These are phyloP conservation scores for Laupala kohalensis DNA, from an alignment of 1,140 invertebrate species.

Conservation along the genomic window DNA sequence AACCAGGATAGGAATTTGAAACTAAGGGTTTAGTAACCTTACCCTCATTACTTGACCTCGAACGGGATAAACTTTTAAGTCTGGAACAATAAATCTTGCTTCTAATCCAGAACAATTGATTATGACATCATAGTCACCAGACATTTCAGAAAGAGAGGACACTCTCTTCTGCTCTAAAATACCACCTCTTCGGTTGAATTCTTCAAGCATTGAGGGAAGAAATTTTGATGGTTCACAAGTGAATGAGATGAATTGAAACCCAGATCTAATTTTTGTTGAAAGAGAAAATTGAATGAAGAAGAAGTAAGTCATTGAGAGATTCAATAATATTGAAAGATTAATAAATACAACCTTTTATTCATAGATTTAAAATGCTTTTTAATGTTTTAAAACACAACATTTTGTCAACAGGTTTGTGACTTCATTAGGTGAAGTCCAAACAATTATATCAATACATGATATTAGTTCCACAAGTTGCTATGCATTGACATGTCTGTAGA, in stretches of 20 bases:
- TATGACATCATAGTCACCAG: constrained; percentile 43
- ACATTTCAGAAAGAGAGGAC: constrained; percentile 34
- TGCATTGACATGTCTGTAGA: no score
- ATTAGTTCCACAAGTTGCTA: no score
- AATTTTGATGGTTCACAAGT: constrained; percentile 40
- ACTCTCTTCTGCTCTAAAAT: constrained; percentile 34
- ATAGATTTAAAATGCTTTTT: no score
- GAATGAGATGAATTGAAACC: constrained; percentile 45
- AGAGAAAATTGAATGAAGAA: no score
- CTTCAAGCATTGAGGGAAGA: constrained; percentile 43
- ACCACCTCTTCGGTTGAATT: constrained; percentile 42
- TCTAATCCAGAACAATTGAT: constrained; percentile 61
- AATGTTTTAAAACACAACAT: no score
- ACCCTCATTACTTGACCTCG: constrained; percentile 55
- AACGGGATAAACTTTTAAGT: constrained; percentile 42
- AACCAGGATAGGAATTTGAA: not conserved
- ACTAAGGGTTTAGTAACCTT: constrained; percentile 16
- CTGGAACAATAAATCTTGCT: constrained; percentile 38
- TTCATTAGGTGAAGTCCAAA: no score
- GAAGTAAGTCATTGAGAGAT: no score
- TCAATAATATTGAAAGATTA: no score
- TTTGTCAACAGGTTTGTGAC: no score
- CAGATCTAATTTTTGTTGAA: constrained; percentile 29
- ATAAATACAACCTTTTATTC: no score
- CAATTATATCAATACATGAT: no score